phyloP scores from a whole-genome alignment of 2,888 invertebrate genomes.

The Athalia rosae region DNA sequence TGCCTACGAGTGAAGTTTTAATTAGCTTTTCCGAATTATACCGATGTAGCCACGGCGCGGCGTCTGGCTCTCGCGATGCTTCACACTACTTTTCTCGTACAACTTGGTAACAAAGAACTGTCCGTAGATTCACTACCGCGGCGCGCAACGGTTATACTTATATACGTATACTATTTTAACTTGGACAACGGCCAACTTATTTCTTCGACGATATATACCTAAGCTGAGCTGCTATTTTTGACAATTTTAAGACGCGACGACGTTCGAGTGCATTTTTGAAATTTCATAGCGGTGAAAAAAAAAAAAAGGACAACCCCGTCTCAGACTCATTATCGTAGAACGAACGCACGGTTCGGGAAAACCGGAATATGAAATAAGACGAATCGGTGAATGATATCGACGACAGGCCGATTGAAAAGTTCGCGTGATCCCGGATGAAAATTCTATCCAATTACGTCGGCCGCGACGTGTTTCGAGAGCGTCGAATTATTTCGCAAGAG shows the following conservation, averaged over 20 bases:
- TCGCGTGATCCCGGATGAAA: neutral
- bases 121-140: conserved; percentile 1
- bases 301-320: no score
- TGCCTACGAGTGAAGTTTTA: conserved; percentile 70
- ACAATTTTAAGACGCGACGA: conserved; percentile 47
- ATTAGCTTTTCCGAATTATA: conserved; percentile 71
- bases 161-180: conserved; percentile 27
- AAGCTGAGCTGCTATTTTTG: conserved; percentile 63
- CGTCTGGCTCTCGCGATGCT: conserved; percentile 59
- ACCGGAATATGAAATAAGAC: no score
- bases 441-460: neutral
- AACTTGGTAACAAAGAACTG: conserved; percentile 58
- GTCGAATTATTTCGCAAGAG: conserved; percentile 60
- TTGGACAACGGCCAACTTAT: conserved; percentile 64
- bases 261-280: neutral
- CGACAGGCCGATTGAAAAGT: no score
- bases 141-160: neutral
- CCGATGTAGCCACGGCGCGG: conserved; percentile 65
- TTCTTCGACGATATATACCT: conserved; percentile 48
- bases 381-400: no score
- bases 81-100: conserved; percentile 61
- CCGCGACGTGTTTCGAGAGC: conserved; percentile 46
- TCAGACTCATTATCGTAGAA: no score
- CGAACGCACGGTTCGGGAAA: no score
- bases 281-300: no score